Evolutionary conservation across 2,888 invertebrate species (phyloP).

Genomic region (Drosophila sordidapex): DNA sequence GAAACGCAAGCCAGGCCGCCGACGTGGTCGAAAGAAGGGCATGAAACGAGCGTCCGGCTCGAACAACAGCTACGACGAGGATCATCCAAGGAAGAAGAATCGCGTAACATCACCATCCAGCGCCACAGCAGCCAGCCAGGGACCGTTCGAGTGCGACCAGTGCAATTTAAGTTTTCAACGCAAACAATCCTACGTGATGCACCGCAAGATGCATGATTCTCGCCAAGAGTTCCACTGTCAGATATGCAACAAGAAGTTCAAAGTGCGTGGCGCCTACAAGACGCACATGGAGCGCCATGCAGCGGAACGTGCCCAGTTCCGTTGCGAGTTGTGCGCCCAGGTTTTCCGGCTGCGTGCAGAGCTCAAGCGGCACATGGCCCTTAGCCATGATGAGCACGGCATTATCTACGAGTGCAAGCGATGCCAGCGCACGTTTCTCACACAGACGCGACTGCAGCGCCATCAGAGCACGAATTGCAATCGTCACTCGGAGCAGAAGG

Average conservation of each 20-base stretch:
- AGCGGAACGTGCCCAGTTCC: slow-evolving; percentile 69
- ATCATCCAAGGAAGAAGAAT: slow-evolving; percentile 53
- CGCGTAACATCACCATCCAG: slow-evolving; percentile 17
- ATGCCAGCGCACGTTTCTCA: slow-evolving; percentile 83
- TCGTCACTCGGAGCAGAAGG: slow-evolving; percentile 51
- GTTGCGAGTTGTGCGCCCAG: slow-evolving; percentile 66
- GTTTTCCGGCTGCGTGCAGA: slow-evolving; percentile 81
- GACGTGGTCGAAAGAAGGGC: slow-evolving; percentile 61
- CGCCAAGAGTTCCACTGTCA: slow-evolving; percentile 83
- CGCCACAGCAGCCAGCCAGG: slow-evolving; percentile 33
- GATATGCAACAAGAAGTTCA: slow-evolving; percentile 85
- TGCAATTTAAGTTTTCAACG: slow-evolving; percentile 86
- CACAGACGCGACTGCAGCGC: slow-evolving; percentile 77
- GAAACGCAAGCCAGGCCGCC: slow-evolving; percentile 66
- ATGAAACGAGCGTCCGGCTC: slow-evolving; percentile 40
- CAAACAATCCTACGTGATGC: slow-evolving; percentile 85
- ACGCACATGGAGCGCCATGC: slow-evolving; percentile 85
- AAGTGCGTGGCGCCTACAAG: slow-evolving; percentile 84
- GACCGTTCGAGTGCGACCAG: slow-evolving; percentile 74
- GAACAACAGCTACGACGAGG: slow-evolving; percentile 55
- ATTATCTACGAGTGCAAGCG: slow-evolving; percentile 82
- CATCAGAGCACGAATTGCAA: slow-evolving; percentile 73
- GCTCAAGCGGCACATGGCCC: slow-evolving; percentile 81
- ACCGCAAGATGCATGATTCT: slow-evolving; percentile 85
- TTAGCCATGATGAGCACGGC: slow-evolving; percentile 78